These are phyloP conservation scores for Parnassius mnemosyne DNA, from an alignment of 2,888 invertebrate species.

Conservation along the genomic window DNA sequence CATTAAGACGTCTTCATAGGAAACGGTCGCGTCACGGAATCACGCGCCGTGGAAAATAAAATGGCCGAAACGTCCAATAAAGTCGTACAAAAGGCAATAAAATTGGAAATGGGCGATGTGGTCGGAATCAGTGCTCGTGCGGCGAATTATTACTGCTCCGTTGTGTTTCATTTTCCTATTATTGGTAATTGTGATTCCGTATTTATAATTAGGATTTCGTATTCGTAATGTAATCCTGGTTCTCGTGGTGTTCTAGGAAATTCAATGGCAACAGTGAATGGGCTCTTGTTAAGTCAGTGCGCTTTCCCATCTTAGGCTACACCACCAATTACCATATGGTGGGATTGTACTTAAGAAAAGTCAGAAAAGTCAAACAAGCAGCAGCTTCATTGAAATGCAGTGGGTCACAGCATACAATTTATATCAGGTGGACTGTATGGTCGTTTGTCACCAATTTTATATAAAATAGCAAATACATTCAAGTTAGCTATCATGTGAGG, in stretches of 20 bases:
- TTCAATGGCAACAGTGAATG: neutral
- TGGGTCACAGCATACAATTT: too few species aligned
- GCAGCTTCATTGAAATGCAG: too few species aligned
- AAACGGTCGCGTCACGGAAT: conserved; percentile 5
- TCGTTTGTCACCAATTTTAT: too few species aligned
- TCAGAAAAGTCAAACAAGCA: too few species aligned
- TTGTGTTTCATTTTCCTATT: conserved; percentile 8
- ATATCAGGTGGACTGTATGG: too few species aligned
- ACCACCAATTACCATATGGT: too few species aligned
- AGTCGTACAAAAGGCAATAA: conserved; percentile 12
- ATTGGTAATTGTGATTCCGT: neutral
- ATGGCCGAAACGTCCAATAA: conserved; percentile 7
- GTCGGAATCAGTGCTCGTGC: neutral
- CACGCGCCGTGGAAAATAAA: conserved; percentile 17
- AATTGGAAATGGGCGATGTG: neutral
- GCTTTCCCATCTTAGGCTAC: too few species aligned
- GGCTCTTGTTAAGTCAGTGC: too few species aligned
- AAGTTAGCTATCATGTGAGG: too few species aligned
- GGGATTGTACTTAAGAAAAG: too few species aligned
- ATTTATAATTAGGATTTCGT: neutral
- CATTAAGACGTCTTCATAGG: conserved; percentile 5
- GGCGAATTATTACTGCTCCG: conserved; percentile 4
- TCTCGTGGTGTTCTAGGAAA: neutral
- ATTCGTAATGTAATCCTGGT: neutral
- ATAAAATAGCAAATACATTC: too few species aligned